Percentiles rank a stretch among this genome's conserved stretches.
Conservation (phyloP, 64 coral and sea anemone species). For the Platygyra sinensis region DNA sequence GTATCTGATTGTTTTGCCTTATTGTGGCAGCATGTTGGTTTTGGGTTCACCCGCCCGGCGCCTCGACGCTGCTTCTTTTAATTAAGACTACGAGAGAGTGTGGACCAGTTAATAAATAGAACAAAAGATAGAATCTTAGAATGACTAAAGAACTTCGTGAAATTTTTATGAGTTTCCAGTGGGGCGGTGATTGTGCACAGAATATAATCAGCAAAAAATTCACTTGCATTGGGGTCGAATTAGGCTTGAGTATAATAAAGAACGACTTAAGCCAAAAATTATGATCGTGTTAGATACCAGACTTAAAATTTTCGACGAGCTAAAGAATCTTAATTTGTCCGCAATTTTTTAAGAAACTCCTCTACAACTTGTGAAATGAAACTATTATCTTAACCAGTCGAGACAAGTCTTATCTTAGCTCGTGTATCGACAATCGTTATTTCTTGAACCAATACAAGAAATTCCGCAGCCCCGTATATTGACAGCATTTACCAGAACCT, state of each 20-base stretch:
- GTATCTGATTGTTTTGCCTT: conserved; percentile 12
- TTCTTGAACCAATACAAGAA: not conserved
- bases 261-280: conserved; percentile 21
- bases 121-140: conserved; percentile 21
- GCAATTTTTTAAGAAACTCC: not conserved
- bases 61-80: not conserved
- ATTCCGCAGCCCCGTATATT: not conserved
- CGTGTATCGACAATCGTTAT: not conserved
- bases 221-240: not conserved
- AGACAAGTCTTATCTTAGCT: not conserved
- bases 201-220: conserved; percentile 5
- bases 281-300: not conserved
- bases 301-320: not conserved
- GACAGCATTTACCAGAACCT: not conserved
- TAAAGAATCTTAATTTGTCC: too few relatives aligned
- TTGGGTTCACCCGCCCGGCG: not conserved
- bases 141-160: conserved; percentile 7
- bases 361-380: not conserved
- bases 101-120: conserved; percentile 28
- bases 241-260: not conserved
- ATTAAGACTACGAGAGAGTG: conserved; percentile 13
- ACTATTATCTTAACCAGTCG: not conserved
- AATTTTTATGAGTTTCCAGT: conserved; percentile 18
- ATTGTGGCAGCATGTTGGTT: not conserved
- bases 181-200: not conserved